Percentiles rank a stretch among this genome's conserved stretches.
These are phyloP conservation scores for Deilephila porcellus DNA, from an alignment of 2,888 invertebrate species.

Conservation along the genomic window DNA sequence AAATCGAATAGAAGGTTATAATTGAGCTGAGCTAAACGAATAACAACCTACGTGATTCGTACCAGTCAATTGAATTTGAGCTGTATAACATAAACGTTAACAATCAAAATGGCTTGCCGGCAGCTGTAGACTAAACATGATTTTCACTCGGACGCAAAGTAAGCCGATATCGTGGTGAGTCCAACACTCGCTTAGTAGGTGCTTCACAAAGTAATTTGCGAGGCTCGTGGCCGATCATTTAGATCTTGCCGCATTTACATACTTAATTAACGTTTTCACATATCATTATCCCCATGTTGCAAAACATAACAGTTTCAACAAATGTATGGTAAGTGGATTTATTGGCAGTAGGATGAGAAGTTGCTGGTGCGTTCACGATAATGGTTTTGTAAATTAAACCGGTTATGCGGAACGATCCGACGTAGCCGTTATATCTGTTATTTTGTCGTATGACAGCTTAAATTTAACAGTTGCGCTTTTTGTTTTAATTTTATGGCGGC, in stretches of 20 bases:
- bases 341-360: conserved; percentile 59
- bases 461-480: conserved; percentile 55
- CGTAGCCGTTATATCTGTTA: conserved; percentile 51
- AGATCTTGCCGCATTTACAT: conserved; percentile 68
- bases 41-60: conserved; percentile 61
- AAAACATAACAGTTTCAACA: conserved; percentile 50
- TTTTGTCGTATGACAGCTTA: conserved; percentile 45
- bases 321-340: conserved; percentile 60
- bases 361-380: conserved; percentile 54
- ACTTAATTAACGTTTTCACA: conserved; percentile 67
- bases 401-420: conserved; percentile 57
- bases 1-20: conserved; percentile 82
- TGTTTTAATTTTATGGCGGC: conserved; percentile 51
- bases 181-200: conserved; percentile 71
- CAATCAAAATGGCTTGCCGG: conserved; percentile 41
- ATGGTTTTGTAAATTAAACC: conserved; percentile 67
- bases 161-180: conserved; percentile 60
- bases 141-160: conserved; percentile 52
- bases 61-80: conserved; percentile 61
- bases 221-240: conserved; percentile 67
- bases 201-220: conserved; percentile 72
- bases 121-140: conserved; percentile 35
- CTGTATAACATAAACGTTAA: conserved; percentile 50
- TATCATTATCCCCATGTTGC: conserved; percentile 54
- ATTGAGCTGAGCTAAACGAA: conserved; percentile 72